Evolutionary conservation across 2,113 vertebrate species (phyloP).

Genomic region (Scomber scombrus): DNA sequence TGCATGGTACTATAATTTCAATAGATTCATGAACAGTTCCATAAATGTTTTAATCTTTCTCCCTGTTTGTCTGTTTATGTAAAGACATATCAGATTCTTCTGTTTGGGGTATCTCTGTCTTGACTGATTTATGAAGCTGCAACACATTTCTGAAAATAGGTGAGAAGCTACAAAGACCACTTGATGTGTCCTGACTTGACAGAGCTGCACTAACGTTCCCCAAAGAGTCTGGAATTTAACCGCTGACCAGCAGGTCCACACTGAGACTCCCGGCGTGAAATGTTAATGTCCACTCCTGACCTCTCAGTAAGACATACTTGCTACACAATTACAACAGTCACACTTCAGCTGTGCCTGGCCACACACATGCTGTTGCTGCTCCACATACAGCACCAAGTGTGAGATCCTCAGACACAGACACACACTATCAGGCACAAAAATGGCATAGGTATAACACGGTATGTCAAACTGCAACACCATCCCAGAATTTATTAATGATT

Average conservation of each 20-base stretch:
- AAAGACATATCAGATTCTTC: neutral
- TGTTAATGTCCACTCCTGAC: slow-evolving; percentile 47
- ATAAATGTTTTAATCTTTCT: too few relatives aligned
- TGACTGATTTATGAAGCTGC: slow-evolving; percentile 30
- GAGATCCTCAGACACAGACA: slow-evolving; percentile 16
- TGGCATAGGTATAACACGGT: neutral
- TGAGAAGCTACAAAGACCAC: slow-evolving; percentile 13
- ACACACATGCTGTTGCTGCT: slow-evolving; percentile 30
- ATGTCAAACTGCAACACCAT: slow-evolving; percentile 1
- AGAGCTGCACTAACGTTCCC: slow-evolving; percentile 14
- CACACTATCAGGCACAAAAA: slow-evolving; percentile 12
- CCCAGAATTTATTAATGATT: slow-evolving; percentile 26
- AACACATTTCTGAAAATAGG: slow-evolving; percentile 30
- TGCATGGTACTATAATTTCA: neutral
- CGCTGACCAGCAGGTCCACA: slow-evolving; percentile 46
- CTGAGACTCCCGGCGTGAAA: slow-evolving; percentile 28
- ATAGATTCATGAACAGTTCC: too few relatives aligned
- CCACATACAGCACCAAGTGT: slow-evolving; percentile 1
- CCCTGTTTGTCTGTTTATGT: neutral
- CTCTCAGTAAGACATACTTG: slow-evolving; percentile 43
- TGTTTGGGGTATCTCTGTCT: neutral
- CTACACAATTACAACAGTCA: slow-evolving; percentile 26
- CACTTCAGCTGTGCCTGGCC: slow-evolving; percentile 47
- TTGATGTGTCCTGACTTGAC: slow-evolving; percentile 27
- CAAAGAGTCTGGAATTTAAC: slow-evolving; percentile 32